Percentiles rank a stretch among this genome's conserved stretches.
Conservation (phyloP, 2,113 vertebrate species). For the Leptodactylus fuscus region DNA sequence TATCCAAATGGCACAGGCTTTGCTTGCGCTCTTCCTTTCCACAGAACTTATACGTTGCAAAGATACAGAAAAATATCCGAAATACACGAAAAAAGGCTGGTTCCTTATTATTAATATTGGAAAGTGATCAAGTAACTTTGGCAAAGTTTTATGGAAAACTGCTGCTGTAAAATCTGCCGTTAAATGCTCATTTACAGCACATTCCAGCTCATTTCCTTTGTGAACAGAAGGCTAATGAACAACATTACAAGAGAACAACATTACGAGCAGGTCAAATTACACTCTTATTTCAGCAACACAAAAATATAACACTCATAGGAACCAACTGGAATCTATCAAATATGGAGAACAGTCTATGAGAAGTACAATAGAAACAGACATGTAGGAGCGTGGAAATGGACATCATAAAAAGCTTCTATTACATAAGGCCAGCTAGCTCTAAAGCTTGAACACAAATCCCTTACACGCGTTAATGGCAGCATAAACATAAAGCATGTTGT, state of each 20-base stretch:
- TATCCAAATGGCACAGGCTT: background rate
- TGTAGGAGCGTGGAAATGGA: background rate
- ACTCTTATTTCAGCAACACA: background rate
- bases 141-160: slow-evolving; percentile 55
- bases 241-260: slow-evolving; percentile 59
- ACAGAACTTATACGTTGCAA: background rate
- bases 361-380: background rate
- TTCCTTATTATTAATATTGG: slow-evolving; percentile 44
- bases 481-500: background rate
- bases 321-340: slow-evolving; percentile 6
- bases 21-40: background rate
- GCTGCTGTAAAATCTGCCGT: slow-evolving; percentile 46
- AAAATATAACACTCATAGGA: slow-evolving; percentile 30
- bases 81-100: background rate
- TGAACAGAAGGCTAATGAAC: slow-evolving; percentile 61
- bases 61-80: background rate
- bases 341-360: background rate
- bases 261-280: slow-evolving; percentile 39
- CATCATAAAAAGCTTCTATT: background rate
- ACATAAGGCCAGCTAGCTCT: background rate
- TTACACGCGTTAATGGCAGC: background rate
- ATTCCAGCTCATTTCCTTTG: slow-evolving; percentile 52
- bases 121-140: slow-evolving; percentile 56
- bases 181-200: slow-evolving; percentile 59
- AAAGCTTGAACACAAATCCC: background rate